Base-by-base conservation (phyloP, 1,140 invertebrate species). In the Diabrotica undecimpunctata region DNA sequence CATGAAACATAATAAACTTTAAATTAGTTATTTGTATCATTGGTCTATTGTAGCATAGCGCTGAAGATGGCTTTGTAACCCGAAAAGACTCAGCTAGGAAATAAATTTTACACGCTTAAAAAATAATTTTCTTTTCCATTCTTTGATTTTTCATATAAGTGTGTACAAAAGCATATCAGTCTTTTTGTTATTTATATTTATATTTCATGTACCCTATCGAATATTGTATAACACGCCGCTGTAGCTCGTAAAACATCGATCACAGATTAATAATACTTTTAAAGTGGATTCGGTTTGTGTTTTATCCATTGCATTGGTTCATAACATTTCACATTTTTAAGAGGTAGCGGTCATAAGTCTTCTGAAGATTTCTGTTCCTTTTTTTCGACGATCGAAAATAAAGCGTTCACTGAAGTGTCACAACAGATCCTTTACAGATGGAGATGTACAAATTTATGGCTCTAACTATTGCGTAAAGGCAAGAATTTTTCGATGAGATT, bases 361-460 rank as follows among this genome's bases (percentile, higher is more conserved):
- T 46, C 41, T 10, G n/a, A 10, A 46, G n/a, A 8, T 46, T 46
- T 46, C n/a, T 46, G n/a, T 10, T 46, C 8, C n/a, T 8, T n/a
- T 46, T 46, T 46, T 46, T 46, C n/a, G 41, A 46, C n/a, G 25
- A 46, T 46, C 8, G n/a, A 46, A 46, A 46, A 46, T 46, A 46
- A 46, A 46, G 41, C 41, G 41, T 46, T 46, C 41, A 46, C 41
- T 46, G 41, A 46, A 46, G 41, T 46, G 41, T n/a, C 41, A 46
- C 41, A 46, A 46, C n/a, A 46, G 41, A 46, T 46, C n/a, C n/a
- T 46, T n/a, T 46, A 46, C 41, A n/a, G 41, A 46, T 46, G 41
- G n/a, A 10, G 41, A 46, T n/a, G 41, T 46, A 46, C n/a, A 46
- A 10, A 46, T 46, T 46, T 46, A 46, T 46, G n/a, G 41, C 41